These are phyloP conservation scores for Dynastes grantii DNA, from an alignment of 2,888 invertebrate genomes.

Conservation along the genomic window DNA sequence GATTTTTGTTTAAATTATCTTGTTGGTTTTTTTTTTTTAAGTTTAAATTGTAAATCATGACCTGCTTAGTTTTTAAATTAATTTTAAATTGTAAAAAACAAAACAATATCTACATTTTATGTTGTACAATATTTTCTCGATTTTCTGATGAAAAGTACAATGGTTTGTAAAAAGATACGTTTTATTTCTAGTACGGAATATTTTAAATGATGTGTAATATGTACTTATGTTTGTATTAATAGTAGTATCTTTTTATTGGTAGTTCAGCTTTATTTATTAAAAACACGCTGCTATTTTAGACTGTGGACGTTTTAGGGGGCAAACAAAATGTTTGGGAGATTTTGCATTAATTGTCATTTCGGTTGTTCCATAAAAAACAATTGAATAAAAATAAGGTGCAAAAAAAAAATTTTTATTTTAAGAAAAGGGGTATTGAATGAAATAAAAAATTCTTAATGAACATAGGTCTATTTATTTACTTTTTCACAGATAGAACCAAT, in stretches of 20 bases:
- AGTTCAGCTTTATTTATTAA: constrained; percentile 41
- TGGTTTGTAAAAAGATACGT: constrained; percentile 30
- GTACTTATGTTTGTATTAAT: constrained; percentile 30
- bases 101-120: not conserved
- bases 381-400: too few relatives aligned
- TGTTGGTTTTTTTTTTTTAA: not conserved
- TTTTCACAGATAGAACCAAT: too few relatives aligned
- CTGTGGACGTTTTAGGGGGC: not conserved
- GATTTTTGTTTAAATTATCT: not conserved
- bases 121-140: constrained; percentile 35
- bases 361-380: too few relatives aligned
- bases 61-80: constrained; percentile 14
- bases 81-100: constrained; percentile 13
- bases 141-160: constrained; percentile 42
- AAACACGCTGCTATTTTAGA: constrained; percentile 39
- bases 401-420: too few relatives aligned
- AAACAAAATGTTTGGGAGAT: too few relatives aligned
- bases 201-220: not conserved
- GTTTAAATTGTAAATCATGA: constrained; percentile 19
- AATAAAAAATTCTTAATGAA: too few relatives aligned
- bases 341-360: too few relatives aligned
- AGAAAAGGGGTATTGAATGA: too few relatives aligned
- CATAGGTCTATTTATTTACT: too few relatives aligned
- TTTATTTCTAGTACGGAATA: constrained; percentile 6
- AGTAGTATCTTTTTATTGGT: constrained; percentile 20